Evolutionary conservation across 2,113 vertebrate genomes (phyloP).

Genomic region (Cyanistes caeruleus): DNA sequence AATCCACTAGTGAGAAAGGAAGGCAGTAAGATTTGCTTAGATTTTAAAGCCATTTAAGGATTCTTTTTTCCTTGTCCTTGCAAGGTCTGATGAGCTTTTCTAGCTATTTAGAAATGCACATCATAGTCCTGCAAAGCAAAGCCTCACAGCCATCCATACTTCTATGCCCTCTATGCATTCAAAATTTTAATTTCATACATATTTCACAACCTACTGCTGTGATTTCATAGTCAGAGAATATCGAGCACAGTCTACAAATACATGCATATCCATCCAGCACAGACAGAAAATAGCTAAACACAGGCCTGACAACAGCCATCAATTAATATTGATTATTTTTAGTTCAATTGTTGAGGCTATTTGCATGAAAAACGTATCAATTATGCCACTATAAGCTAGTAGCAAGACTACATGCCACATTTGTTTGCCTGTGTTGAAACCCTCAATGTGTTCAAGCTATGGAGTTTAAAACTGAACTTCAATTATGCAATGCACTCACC

Average conservation of each 20-base stretch:
- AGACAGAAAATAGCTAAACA: neutral
- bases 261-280: neutral
- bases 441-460: neutral
- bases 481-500: neutral
- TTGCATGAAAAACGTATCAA: neutral
- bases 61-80: neutral
- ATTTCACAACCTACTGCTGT: slow-evolving; percentile 30
- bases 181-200: slow-evolving; percentile 61
- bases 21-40: slow-evolving; percentile 37
- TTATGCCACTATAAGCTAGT: neutral
- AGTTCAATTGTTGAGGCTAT: neutral
- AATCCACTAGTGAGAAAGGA: neutral
- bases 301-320: neutral
- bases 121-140: slow-evolving; percentile 19
- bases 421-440: neutral
- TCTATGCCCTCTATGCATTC: slow-evolving; percentile 43
- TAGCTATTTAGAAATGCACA: slow-evolving; percentile 39
- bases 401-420: neutral
- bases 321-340: slow-evolving; percentile 24
- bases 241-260: neutral
- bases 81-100: slow-evolving; percentile 61
- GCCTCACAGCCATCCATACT: neutral
- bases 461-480: neutral
- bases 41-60: slow-evolving; percentile 38
- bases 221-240: slow-evolving; percentile 21